Base-by-base conservation (phyloP, 2,797 vertebrate genomes). In the Malacoctenus gilli region DNA sequence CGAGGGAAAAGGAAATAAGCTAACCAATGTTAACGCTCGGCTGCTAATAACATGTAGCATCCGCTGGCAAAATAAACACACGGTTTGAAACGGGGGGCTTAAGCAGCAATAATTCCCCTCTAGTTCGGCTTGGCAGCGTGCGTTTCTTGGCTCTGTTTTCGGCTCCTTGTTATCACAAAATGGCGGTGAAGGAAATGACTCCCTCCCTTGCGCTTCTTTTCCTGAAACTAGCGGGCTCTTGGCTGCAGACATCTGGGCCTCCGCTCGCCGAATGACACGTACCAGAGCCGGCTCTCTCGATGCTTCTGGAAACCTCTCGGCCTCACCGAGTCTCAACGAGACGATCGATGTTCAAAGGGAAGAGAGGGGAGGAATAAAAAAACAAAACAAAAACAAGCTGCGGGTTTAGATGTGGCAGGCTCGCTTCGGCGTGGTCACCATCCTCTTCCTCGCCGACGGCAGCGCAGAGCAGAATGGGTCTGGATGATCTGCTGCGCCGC, bases 111-210 rank as follows among this genome's bases (percentile, higher is more conserved):
- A 2, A 11, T n/a, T 23, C 13, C 37, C 35, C 22, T 31, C 18
- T n/a, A 39, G 30, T 39, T 46, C 22, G 13, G 8, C 3, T 28
- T 10, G 44, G 38, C 63, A 62, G 53, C 69, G 38, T 60, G 75
- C 25, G 14, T 54, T 58, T 77, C 66, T 72, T 77, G 63, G 66
- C 71, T 84, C 58, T 77, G 77, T 82, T 85, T 85, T 87, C 82
- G 41, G 72, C 76, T 90, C 82, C 85, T 92, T 89, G 88, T 90
- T 87, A 85, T 90, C 88, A 93, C 92, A 93, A 93, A 93, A 93
- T 93, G 92, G 92, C 92, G 92, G 90, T 89, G 91, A 89, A 92
- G 86, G 92, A 92, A 92, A 91, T 75, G 88, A 88, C 90, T 92
- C 90, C 91, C 91, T 90, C 90, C 87, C 89, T 84, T 80, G 55